Percentiles rank a stretch among this genome's conserved stretches.
These are phyloP conservation scores for Eulithis testata DNA, from an alignment of 2,888 invertebrate species.

Conservation along the genomic window DNA sequence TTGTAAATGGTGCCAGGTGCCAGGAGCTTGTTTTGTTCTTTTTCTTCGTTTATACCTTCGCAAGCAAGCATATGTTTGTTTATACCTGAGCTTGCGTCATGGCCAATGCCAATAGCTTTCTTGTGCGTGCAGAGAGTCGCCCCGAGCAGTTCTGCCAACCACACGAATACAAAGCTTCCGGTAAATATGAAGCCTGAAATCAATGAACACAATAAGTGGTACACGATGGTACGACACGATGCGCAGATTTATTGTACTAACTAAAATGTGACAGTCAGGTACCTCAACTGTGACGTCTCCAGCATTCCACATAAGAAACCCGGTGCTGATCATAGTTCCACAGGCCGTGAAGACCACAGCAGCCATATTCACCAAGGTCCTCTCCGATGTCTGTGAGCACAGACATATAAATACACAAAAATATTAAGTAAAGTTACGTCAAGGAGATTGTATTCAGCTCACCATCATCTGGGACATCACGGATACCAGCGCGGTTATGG, in stretches of 20 bases:
- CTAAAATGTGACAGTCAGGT: too few relatives aligned
- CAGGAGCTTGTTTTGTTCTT: too few relatives aligned
- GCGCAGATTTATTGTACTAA: too few relatives aligned
- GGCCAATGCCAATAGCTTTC: slow-evolving; percentile 21
- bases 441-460: slow-evolving; percentile 11
- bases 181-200: slow-evolving; percentile 28
- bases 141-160: slow-evolving; percentile 26
- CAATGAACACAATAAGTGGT: too few relatives aligned
- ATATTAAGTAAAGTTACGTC: too few relatives aligned
- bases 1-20: too few relatives aligned
- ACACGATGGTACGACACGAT: too few relatives aligned
- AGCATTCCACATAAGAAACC: slow-evolving; percentile 62
- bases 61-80: not conserved
- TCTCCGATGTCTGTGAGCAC: slow-evolving; percentile 20
- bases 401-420: not conserved
- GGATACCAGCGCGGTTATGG: slow-evolving; percentile 45
- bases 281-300: slow-evolving; percentile 63
- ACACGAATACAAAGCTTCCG: slow-evolving; percentile 24
- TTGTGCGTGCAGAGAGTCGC: slow-evolving; percentile 13
- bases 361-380: slow-evolving; percentile 30
- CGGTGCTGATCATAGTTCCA: slow-evolving; percentile 51
- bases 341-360: slow-evolving; percentile 39
- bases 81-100: slow-evolving; percentile 29
- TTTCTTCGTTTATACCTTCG: too few relatives aligned
- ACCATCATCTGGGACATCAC: slow-evolving; percentile 52